These are phyloP conservation scores for Noctilio leporinus DNA, from an alignment of 2,113 vertebrate genomes.

Conservation along the genomic window DNA sequence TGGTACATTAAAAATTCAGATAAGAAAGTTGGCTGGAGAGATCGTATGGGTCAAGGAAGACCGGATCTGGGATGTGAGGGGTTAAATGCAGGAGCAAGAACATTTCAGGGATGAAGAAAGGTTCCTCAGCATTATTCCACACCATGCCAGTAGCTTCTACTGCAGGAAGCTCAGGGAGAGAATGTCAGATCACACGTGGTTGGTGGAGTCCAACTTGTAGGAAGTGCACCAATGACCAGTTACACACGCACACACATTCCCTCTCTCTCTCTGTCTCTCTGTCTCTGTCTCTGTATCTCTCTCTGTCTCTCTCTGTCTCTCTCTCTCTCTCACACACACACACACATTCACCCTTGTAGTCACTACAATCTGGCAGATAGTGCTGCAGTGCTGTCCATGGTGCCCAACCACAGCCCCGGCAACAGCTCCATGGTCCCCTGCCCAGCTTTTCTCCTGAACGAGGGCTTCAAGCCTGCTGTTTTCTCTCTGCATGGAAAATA, in stretches of 20 bases:
- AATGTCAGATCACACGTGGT: not conserved
- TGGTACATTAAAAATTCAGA: not conserved
- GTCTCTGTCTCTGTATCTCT: no score
- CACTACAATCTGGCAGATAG: not conserved
- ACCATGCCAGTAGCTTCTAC: not conserved
- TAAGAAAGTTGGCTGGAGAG: not conserved
- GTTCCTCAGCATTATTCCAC: not conserved
- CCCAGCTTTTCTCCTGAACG: not conserved
- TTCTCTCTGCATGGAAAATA: not conserved
- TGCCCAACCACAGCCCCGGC: not conserved
- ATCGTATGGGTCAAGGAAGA: not conserved
- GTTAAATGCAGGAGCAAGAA: not conserved
- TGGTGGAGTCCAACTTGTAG: not conserved
- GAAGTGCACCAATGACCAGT: not conserved
- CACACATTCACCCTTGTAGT: not conserved
- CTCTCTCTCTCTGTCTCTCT: no score
- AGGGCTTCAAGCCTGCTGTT: not conserved
- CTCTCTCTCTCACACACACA: not conserved
- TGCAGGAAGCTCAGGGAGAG: not conserved
- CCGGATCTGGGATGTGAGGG: not conserved
- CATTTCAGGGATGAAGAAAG: not conserved
- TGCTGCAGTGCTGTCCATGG: not conserved
- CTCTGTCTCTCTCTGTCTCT: no score
- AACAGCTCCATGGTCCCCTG: not conserved
- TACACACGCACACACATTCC: not conserved